Conservation (phyloP, 1,140 invertebrate species). For the Zaprionus nigranus region DNA sequence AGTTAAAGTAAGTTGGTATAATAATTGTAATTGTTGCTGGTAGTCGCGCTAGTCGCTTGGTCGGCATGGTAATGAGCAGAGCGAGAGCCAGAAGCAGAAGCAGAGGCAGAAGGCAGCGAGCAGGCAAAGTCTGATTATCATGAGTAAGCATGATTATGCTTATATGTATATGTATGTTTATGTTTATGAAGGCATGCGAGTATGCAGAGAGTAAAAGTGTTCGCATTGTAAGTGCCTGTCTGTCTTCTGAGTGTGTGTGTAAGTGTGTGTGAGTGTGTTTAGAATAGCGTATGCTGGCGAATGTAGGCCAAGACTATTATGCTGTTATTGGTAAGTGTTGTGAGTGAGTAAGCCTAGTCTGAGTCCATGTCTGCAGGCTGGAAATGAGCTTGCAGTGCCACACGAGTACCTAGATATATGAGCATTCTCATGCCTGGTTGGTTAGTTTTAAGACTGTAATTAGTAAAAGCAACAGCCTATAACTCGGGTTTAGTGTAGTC, state of each 20-base stretch:
- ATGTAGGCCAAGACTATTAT: slow-evolving; percentile 78
- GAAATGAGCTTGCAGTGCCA: slow-evolving; percentile 28
- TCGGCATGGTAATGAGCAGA: slow-evolving; percentile 74
- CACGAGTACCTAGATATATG: neutral
- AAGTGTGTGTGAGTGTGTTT: slow-evolving; percentile 44
- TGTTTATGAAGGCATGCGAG: slow-evolving; percentile 36
- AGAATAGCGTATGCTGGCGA: slow-evolving; percentile 51
- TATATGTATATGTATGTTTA: slow-evolving; percentile 42
- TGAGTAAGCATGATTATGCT: slow-evolving; percentile 81
- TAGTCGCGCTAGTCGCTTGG: slow-evolving; percentile 26
- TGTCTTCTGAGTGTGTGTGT: slow-evolving; percentile 30
- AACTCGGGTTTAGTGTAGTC: neutral
- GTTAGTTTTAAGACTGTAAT: slow-evolving; percentile 10
- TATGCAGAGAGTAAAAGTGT: slow-evolving; percentile 74
- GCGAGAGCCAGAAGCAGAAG: slow-evolving; percentile 41
- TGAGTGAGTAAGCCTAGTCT: slow-evolving; percentile 45
- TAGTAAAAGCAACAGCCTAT: slow-evolving; percentile 17
- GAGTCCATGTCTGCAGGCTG: slow-evolving; percentile 33
- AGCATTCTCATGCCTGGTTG: slow-evolving; percentile 11
- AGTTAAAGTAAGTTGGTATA: slow-evolving; percentile 73
- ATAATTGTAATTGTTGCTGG: slow-evolving; percentile 77
- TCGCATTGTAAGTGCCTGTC: slow-evolving; percentile 56
- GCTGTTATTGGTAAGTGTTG: slow-evolving; percentile 44
- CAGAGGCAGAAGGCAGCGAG: slow-evolving; percentile 33
- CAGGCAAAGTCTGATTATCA: slow-evolving; percentile 72